These are phyloP conservation scores for Gambusia holbrooki DNA, from an alignment of 2,113 vertebrate genomes.

Conservation along the genomic window DNA sequence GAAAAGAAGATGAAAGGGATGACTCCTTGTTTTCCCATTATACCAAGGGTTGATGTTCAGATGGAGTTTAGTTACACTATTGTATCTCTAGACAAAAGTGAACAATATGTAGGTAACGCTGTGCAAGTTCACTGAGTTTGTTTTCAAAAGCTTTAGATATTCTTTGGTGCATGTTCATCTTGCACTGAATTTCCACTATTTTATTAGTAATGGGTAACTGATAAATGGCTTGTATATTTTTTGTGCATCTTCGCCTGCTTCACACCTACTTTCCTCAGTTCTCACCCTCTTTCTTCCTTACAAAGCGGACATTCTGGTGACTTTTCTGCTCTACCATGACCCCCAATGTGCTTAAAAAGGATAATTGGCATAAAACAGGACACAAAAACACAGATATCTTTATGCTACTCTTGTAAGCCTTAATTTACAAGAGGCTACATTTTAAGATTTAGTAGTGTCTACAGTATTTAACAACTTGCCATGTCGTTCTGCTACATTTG, in stretches of 20 bases:
- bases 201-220: slow-evolving; percentile 29
- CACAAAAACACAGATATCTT: no score
- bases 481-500: no score
- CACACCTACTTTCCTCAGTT: slow-evolving; percentile 27
- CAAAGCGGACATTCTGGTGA: not conserved
- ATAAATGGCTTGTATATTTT: slow-evolving; percentile 15
- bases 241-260: slow-evolving; percentile 33
- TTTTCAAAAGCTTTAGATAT: slow-evolving; percentile 15
- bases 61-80: slow-evolving; percentile 25
- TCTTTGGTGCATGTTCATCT: slow-evolving; percentile 8
- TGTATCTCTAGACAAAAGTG: slow-evolving; percentile 38
- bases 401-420: no score
- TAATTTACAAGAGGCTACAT: no score
- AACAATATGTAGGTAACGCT: slow-evolving; percentile 29
- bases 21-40: slow-evolving; percentile 1
- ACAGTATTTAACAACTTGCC: no score
- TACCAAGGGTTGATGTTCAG: slow-evolving; percentile 20
- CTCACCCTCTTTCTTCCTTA: slow-evolving; percentile 11
- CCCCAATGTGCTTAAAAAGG: no score
- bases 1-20: slow-evolving; percentile 43
- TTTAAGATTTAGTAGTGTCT: no score
- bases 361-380: no score
- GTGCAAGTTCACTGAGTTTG: slow-evolving; percentile 8
- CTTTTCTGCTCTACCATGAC: no score
- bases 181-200: slow-evolving; percentile 11